Conservation (phyloP, 2,113 vertebrate species). For the Halcyon senegalensis region DNA sequence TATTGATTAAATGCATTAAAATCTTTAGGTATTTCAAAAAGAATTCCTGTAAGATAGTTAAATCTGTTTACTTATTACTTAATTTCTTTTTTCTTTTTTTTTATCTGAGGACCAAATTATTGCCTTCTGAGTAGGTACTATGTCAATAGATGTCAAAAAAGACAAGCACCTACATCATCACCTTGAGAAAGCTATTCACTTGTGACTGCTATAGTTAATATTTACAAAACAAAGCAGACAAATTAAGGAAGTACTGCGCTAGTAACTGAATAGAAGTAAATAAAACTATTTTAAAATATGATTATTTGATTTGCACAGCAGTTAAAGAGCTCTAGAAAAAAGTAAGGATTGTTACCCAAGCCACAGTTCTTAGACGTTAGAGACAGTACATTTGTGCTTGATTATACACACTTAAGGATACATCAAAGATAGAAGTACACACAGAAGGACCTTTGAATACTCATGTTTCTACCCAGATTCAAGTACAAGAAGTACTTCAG, state of each 20-base stretch:
- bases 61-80: neutral
- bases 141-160: neutral
- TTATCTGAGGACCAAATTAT: neutral
- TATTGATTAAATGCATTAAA: neutral
- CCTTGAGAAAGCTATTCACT: neutral
- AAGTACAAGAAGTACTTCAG: neutral
- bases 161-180: neutral
- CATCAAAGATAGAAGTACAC: neutral
- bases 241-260: neutral
- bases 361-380: neutral
- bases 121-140: neutral
- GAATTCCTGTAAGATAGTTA: neutral
- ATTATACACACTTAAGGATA: neutral
- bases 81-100: neutral
- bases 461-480: neutral
- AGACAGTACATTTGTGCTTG: neutral
- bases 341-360: neutral
- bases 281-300: neutral
- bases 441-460: neutral
- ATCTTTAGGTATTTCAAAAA: neutral
- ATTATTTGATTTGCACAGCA: neutral
- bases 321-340: neutral
- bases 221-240: neutral
- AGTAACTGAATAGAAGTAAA: neutral
- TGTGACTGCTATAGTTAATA: neutral